Percentiles rank a stretch among this genome's conserved stretches.
These are phyloP conservation scores for Oostethus manadensis DNA, from an alignment of 2,113 vertebrate species.

Conservation along the genomic window DNA sequence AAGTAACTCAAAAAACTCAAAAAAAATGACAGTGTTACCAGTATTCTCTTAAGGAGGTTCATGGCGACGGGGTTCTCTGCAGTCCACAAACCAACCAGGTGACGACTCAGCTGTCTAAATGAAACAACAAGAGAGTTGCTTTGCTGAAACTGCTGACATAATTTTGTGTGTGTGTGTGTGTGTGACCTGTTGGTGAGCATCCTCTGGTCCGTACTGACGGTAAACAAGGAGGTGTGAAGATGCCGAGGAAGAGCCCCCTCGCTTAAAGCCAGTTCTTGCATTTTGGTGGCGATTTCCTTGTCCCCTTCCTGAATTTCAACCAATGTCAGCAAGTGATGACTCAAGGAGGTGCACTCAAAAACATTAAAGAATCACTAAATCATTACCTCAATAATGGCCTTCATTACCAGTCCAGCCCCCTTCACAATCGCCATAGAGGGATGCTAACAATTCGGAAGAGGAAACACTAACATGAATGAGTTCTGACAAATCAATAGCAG, in stretches of 20 bases:
- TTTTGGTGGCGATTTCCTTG: slow-evolving; percentile 97
- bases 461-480: background rate
- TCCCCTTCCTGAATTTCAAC: slow-evolving; percentile 83
- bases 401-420: slow-evolving; percentile 97
- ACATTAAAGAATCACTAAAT: background rate
- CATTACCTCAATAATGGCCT: slow-evolving; percentile 96
- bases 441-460: slow-evolving; percentile 71
- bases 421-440: slow-evolving; percentile 99
- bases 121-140: background rate
- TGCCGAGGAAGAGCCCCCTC: slow-evolving; percentile 96
- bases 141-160: background rate
- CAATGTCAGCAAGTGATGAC: background rate
- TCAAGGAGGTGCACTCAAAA: background rate
- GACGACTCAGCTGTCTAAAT: slow-evolving; percentile 82
- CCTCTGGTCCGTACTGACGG: slow-evolving; percentile 92
- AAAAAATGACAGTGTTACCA: slow-evolving; percentile 76
- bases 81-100: slow-evolving; percentile 97
- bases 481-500: background rate
- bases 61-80: slow-evolving; percentile 89
- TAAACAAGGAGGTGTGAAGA: slow-evolving; percentile 96
- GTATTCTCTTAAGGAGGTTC: slow-evolving; percentile 93
- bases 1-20: background rate
- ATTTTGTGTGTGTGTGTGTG: too few relatives aligned
- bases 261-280: slow-evolving; percentile 97
- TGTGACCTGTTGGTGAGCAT: slow-evolving; percentile 96